Conservation (phyloP, 2,888 invertebrate species). For the Nomada fabriciana region DNA sequence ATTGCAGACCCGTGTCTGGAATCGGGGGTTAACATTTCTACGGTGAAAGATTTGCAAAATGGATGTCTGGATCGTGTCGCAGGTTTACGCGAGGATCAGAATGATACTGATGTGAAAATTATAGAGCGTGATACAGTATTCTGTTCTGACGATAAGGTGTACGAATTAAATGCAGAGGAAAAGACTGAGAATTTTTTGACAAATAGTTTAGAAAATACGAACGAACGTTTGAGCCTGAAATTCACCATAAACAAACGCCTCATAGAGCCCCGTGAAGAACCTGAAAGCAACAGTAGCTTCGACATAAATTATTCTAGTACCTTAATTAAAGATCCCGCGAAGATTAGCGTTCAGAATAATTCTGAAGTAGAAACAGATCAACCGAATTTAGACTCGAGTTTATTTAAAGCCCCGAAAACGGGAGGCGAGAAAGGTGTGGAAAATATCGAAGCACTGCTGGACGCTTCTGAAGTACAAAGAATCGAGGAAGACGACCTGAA, state of each 20-base stretch:
- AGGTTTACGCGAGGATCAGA: too few species aligned
- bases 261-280: conserved; percentile 30
- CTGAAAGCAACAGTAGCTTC: conserved; percentile 1
- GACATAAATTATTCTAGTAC: conserved; percentile 4
- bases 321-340: neutral
- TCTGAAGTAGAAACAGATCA: neutral
- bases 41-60: too few species aligned
- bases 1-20: neutral
- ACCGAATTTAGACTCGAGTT: neutral
- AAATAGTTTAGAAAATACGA: neutral
- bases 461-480: neutral
- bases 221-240: conserved; percentile 45
- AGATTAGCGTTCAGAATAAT: neutral
- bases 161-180: neutral
- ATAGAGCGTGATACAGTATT: neutral
- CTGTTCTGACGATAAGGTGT: neutral
- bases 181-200: conserved; percentile 5
- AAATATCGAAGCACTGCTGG: neutral
- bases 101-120: neutral
- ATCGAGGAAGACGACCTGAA: neutral
- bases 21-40: too few species aligned
- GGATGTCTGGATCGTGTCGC: too few species aligned
- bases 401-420: neutral
- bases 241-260: conserved; percentile 39
- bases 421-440: neutral